Evolutionary conservation across 2,888 invertebrate genomes (phyloP).

Genomic region (Aelia acuminata): DNA sequence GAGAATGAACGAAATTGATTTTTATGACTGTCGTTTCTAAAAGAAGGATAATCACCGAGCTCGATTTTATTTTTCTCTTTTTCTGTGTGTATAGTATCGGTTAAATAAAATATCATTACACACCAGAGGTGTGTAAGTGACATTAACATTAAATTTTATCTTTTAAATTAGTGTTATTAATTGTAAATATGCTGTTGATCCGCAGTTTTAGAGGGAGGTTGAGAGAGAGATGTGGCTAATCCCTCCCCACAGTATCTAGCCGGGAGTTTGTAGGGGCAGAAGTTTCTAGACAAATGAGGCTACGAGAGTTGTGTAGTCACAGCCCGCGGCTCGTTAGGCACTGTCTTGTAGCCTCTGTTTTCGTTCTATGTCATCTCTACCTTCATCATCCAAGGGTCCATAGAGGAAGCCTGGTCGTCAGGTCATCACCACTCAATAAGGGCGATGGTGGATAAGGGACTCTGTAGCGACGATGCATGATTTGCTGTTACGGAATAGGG

Average conservation of each 20-base stretch:
- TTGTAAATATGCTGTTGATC: background rate
- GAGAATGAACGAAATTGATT: too few relatives aligned
- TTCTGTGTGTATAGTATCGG: too few relatives aligned
- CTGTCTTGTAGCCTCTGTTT: background rate
- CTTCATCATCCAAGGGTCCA: background rate
- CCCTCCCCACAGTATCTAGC: background rate
- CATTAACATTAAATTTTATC: too few relatives aligned
- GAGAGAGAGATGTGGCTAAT: background rate
- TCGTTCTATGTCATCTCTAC: background rate
- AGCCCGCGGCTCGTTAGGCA: slow-evolving; percentile 29
- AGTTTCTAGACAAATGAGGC: slow-evolving; percentile 43
- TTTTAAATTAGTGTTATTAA: too few relatives aligned
- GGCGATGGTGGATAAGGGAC: too few relatives aligned
- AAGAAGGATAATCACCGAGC: too few relatives aligned
- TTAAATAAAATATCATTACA: too few relatives aligned
- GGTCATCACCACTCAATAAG: background rate
- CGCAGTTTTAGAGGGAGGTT: background rate
- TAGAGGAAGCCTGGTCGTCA: background rate
- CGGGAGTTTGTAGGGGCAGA: background rate
- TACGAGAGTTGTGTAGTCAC: slow-evolving; percentile 18
- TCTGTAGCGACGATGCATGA: too few relatives aligned
- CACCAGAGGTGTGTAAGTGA: too few relatives aligned
- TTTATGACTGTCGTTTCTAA: too few relatives aligned
- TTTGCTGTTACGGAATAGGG: too few relatives aligned
- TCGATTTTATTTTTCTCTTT: too few relatives aligned